Evolutionary conservation across 2,797 vertebrate species (phyloP), one percentile per base, ranked within the genome.

Genomic region (Tenualosa thibaudeaui): DNA sequence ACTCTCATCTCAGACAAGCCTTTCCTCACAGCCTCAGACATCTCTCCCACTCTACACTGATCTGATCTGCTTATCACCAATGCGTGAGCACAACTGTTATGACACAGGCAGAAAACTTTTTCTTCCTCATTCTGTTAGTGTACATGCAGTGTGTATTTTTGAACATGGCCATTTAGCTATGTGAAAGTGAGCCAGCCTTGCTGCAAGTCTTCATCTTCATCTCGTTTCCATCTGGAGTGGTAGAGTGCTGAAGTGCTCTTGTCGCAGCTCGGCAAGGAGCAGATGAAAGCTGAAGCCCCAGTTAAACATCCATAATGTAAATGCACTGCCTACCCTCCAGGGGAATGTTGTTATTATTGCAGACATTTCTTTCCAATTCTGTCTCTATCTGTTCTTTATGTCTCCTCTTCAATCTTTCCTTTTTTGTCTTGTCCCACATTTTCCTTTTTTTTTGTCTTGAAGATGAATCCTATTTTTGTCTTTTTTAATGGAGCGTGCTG

Each of bases 151-250:
- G 43, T 78, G 71, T 78, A 46, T 49, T 84, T 24, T 83, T 82
- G 83, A 58, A 82, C 87, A 53, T 37, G 49, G 60, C 83, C 53
- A 0, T 84, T 87, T 78, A 82, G 86, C 88, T 83, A 85, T 46
- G 15, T 49, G 15, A n/a, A 37, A 40, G 31, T 75, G 68, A 75
- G 65, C n/a, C 60, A 8, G 86, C 54, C 31, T 85, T 78, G 62
- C 65, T 68, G 81, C 58, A 51, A 50, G 75, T 86, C 82, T 56
- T 50, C 83, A 31, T 88, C 85, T 60, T 24, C 53, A 82, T 88
- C 85, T 87, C 82, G 83, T 89, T 89, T 90, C 90, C 86, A 85
- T 91, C 87, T 92, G 86, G 51, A 78, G 87, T 7, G 19, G 13
- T 19, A 78, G 71, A 78, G 71, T 6, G 40, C 40, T 9, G 40